These are phyloP conservation scores for Caenorhabditis zanzibari DNA, from an alignment of 2,888 invertebrate genomes.

Conservation along the genomic window DNA sequence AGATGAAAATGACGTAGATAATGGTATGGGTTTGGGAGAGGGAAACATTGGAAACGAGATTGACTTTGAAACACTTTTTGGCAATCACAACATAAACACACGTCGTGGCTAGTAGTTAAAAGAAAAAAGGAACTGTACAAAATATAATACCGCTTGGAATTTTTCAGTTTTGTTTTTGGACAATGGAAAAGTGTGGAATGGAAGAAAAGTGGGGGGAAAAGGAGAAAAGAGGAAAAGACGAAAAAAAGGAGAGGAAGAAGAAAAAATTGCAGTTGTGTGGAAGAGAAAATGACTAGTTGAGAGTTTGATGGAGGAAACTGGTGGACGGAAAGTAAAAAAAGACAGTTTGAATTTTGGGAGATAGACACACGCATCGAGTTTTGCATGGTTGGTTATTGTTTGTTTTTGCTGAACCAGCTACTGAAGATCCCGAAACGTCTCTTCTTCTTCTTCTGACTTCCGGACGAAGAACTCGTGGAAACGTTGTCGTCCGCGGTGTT, in stretches of 20 bases:
- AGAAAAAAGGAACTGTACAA: conserved; percentile 5
- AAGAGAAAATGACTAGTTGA: conserved; percentile 37
- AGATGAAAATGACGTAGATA: conserved; percentile 12
- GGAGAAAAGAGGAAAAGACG: conserved; percentile 2
- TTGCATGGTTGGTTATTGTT: conserved; percentile 22
- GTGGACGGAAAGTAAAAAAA: conserved; percentile 11
- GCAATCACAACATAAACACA: conserved; percentile 64
- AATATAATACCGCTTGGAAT: conserved; percentile 30
- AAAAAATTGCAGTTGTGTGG: conserved; percentile 23
- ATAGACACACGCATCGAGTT: not conserved
- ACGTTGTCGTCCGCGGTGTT: conserved; percentile 36
- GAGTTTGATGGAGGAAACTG: conserved; percentile 14
- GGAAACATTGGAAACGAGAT: not conserved
- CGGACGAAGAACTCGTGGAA: conserved; percentile 50
- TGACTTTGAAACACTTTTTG: conserved; percentile 56
- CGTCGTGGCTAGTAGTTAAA: conserved; percentile 41
- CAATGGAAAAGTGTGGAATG: conserved; percentile 37
- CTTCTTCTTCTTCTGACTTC: conserved; percentile 52
- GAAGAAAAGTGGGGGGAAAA: conserved; percentile 5
- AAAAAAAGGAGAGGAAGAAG: conserved; percentile 5
- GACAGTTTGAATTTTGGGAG: conserved; percentile 12
- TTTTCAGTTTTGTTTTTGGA: conserved; percentile 18
- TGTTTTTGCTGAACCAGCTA: conserved; percentile 60
- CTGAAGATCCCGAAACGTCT: conserved; percentile 56
- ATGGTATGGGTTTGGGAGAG: not conserved